Evolutionary conservation across 2,113 vertebrate genomes (phyloP).

Genomic region (Probosciger aterrimus): DNA sequence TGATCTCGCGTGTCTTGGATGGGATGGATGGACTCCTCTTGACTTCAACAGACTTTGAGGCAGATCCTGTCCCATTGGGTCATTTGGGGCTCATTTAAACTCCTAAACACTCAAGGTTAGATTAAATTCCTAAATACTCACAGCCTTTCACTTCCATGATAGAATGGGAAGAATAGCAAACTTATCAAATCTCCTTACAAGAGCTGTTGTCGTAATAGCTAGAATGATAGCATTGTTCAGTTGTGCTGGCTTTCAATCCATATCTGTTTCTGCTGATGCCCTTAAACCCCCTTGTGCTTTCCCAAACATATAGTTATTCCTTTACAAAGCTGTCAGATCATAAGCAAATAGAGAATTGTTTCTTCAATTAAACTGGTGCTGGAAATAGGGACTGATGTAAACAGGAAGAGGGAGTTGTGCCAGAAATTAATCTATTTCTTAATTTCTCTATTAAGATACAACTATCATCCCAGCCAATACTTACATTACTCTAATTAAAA

Average conservation of each 20-base stretch:
- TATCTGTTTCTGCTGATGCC: neutral
- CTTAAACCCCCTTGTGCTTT: neutral
- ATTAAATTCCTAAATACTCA: neutral
- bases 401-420: neutral
- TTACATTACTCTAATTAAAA: neutral
- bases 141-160: neutral
- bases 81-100: neutral
- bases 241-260: neutral
- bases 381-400: neutral
- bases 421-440: conserved; percentile 10
- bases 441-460: conserved; percentile 1
- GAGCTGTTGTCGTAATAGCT: neutral
- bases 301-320: neutral
- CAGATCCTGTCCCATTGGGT: neutral
- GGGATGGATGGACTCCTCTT: neutral
- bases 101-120: neutral
- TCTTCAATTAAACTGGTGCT: neutral
- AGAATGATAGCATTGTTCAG: neutral
- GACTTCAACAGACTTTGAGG: neutral
- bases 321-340: neutral
- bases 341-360: neutral
- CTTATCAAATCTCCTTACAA: neutral
- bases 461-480: neutral
- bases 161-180: neutral
- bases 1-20: neutral